Conservation (phyloP, 1,140 invertebrate genomes). For the Gonioctena quinquepunctata region DNA sequence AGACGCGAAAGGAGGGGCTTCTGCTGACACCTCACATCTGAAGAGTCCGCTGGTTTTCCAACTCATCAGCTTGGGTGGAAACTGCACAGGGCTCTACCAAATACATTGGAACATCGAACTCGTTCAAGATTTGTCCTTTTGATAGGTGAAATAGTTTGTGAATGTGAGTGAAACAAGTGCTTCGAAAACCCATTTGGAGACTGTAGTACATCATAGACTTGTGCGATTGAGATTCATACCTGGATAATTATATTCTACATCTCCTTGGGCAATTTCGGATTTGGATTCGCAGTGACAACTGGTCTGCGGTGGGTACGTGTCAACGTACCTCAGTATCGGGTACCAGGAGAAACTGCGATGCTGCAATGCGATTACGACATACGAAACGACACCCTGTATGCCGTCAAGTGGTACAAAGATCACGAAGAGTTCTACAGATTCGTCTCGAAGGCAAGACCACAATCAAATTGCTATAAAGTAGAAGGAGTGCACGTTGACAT, state of each 20-base stretch:
- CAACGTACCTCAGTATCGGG: conserved; percentile 71
- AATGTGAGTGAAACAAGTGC: no score
- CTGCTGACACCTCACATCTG: conserved; percentile 77
- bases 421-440: conserved; percentile 85
- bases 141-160: no score
- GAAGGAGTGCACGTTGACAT: conserved; percentile 74
- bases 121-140: no score
- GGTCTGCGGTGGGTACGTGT: conserved; percentile 66
- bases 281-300: no score
- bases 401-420: conserved; percentile 89
- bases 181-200: no score
- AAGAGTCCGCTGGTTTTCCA: conserved; percentile 71
- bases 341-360: conserved; percentile 69
- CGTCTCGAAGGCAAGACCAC: conserved; percentile 68
- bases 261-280: no score
- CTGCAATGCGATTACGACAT: conserved; percentile 77
- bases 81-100: no score
- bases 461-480: conserved; percentile 67
- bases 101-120: no score
- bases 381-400: conserved; percentile 72
- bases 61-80: conserved; percentile 66
- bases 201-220: no score
- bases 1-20: conserved; percentile 72
- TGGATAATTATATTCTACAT: no score
- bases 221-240: no score